Evolutionary conservation across 2,113 vertebrate genomes (phyloP), one percentile per base, ranked within the genome.

Genomic region (Pelecanus crispus): DNA sequence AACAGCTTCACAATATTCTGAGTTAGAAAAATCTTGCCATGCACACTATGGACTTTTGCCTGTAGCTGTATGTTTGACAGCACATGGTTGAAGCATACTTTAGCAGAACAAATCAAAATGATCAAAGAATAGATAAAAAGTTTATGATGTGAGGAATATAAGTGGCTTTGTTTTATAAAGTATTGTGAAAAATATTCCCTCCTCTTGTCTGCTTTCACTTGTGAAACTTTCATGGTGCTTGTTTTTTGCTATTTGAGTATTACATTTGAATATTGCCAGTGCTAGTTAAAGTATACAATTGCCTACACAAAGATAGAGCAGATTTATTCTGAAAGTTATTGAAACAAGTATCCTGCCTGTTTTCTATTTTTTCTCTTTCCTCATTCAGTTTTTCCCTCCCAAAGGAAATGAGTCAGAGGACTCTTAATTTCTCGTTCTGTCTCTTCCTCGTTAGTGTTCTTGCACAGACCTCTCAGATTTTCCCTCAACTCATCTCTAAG

Each of bases 331-430:
- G 71, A 91, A 86, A 92, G 42, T 88, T 93, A 63, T 31, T 90
- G 92, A 86, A 75, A 86, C 52, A 78, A 79, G 49, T 87, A 68
- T 81, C 31, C 67, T 90, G 67, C 88, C 16, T 29, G 13, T 1
- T 90, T 95, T 90, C 81, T 90, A 55, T 80, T 86, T 92, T 92
- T 77, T 91, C 44, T 87, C 56, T 85, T 93, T 91, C 42, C n/a
- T 94, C 79, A 88, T 93, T 93, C 82, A 66, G 32, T 56, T 92
- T 88, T 94, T 77, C 32, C 52, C 11, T 92, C 73, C 40, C 77
- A 77, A 82, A 94, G 94, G 92, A 97, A 94, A 92, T 94, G 88
- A 94, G 65, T 93, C 77, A 94, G 86, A 97, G 45, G 15, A 86
- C 28, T 56, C 63, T 88, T 71, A 81, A 75, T 92, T 84, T 94